Evolutionary conservation across 53 echinoderm and acorn worm genomes (phyloP).

Genomic region (Stichopus horrens): DNA sequence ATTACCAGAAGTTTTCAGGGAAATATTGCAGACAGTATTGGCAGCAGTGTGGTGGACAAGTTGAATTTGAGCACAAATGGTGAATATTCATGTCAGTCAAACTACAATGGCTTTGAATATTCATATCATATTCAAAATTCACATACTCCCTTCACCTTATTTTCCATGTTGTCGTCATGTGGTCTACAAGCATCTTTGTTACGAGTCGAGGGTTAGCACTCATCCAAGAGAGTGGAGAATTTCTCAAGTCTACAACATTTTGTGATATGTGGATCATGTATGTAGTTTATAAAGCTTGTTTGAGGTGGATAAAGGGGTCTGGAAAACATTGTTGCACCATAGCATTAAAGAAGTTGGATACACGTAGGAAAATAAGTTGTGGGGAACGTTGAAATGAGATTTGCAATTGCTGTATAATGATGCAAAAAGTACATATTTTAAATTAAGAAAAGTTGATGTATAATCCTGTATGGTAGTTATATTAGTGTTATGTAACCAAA

Average conservation of each 20-base stretch:
- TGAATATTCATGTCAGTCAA: conserved; percentile 7
- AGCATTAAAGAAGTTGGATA: neutral
- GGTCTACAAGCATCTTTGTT: neutral
- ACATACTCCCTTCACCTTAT: neutral
- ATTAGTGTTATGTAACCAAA: neutral
- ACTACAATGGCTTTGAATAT: conserved; percentile 9
- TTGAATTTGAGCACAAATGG: neutral
- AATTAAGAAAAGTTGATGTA: neutral
- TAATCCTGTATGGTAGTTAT: neutral
- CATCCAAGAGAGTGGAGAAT: neutral
- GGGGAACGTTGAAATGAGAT: neutral
- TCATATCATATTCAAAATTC: conserved; percentile 22
- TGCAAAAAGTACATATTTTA: neutral
- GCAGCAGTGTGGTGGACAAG: neutral
- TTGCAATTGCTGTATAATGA: neutral
- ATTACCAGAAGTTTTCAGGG: neutral
- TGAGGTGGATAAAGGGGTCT: too few relatives aligned
- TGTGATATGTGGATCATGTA: neutral
- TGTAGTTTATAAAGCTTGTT: neutral
- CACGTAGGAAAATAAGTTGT: neutral
- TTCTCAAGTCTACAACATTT: too few relatives aligned
- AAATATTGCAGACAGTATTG: neutral
- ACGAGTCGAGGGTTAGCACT: neutral
- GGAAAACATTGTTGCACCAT: too few relatives aligned
- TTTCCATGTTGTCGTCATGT: conserved; percentile 44